These are phyloP conservation scores for Gymnarchus niloticus DNA, from an alignment of 2,113 vertebrate species.

Conservation along the genomic window DNA sequence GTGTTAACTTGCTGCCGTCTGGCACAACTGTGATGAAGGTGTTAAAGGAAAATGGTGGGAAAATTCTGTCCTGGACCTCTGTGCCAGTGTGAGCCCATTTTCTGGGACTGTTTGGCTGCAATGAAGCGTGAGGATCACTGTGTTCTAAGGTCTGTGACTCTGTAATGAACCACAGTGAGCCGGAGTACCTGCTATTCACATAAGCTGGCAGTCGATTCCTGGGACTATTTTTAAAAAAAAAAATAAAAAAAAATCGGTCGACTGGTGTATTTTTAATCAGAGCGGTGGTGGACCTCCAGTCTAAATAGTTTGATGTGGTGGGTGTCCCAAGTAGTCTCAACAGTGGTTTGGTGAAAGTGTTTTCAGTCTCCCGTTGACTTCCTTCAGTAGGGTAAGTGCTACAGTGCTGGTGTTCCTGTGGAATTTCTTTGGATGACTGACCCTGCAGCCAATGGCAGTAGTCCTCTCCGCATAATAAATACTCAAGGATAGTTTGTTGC, in stretches of 20 bases:
- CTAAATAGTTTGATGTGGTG: neutral
- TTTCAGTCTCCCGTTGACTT: neutral
- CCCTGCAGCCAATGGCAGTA: neutral
- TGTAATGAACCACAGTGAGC: neutral
- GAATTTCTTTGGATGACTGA: neutral
- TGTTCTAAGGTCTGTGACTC: neutral
- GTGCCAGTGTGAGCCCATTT: neutral
- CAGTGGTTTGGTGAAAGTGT: neutral
- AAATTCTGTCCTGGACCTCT: neutral
- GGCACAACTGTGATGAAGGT: neutral
- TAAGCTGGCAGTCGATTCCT: neutral
- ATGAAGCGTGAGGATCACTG: neutral
- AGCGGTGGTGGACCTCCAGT: neutral
- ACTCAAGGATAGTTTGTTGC: neutral
- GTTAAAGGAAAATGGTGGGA: neutral
- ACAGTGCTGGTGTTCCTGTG: neutral
- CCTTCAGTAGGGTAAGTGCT: neutral
- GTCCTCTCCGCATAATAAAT: neutral
- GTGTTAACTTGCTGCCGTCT: neutral
- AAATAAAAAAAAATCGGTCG: neutral
- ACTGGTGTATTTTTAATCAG: neutral
- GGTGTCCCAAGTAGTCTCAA: neutral
- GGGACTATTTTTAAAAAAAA: neutral
- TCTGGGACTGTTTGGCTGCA: neutral
- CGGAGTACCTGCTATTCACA: neutral